A percentile compares a stretch with the other conserved stretches of the same genome.
These are phyloP conservation scores for Pseudochirops cupreus DNA, from an alignment of 2,797 vertebrate species.

Conservation along the genomic window DNA sequence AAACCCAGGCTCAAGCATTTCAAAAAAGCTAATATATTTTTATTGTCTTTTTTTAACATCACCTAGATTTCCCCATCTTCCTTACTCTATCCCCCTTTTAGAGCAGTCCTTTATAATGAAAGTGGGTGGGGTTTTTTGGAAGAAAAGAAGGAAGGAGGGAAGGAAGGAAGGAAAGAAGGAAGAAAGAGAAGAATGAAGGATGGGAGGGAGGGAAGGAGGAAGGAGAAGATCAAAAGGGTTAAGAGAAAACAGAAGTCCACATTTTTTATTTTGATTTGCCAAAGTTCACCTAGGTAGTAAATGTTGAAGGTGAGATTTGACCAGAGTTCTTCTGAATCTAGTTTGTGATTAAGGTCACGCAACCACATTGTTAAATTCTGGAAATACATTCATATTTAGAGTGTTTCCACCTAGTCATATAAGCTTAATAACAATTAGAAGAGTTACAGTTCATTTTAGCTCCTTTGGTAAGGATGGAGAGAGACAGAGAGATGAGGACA, in stretches of 20 bases:
- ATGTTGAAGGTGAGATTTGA: too few relatives aligned
- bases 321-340: not conserved
- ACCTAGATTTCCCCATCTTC: not conserved
- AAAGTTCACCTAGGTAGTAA: not conserved
- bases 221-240: not conserved
- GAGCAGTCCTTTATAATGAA: not conserved
- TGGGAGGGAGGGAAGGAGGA: not conserved
- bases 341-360: conserved; percentile 39
- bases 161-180: too few relatives aligned
- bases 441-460: not conserved
- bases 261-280: not conserved
- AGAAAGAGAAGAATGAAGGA: too few relatives aligned
- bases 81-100: not conserved
- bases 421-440: not conserved
- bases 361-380: not conserved
- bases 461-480: not conserved
- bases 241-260: not conserved
- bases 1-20: not conserved
- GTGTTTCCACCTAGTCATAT: not conserved
- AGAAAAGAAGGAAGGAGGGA: too few relatives aligned
- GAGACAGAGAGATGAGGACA: not conserved
- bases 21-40: not conserved
- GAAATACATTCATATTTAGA: not conserved
- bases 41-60: not conserved
- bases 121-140: not conserved